phyloP scores from a whole-genome alignment of 1,140 invertebrate species.

The Babylonia areolata region DNA sequence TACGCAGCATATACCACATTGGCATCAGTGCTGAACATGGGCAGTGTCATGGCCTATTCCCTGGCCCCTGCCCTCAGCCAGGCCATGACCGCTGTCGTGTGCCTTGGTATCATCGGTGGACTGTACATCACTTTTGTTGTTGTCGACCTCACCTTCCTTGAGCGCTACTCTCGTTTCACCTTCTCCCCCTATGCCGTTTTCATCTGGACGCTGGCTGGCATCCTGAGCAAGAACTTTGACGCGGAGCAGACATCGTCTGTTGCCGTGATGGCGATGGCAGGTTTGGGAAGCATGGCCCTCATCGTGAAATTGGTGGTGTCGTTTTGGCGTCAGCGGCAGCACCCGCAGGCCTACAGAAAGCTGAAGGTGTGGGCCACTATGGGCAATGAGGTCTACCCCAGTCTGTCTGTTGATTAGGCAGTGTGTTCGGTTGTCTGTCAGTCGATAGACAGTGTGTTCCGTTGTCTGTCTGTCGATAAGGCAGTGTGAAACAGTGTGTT shows the following conservation, averaged over 20 bases:
- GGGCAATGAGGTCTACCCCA: not conserved
- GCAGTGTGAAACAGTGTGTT: too few species aligned
- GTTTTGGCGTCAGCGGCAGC: not conserved
- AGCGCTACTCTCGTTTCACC: slow-evolving; percentile 66
- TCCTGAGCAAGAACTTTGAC: slow-evolving; percentile 56
- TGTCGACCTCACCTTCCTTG: slow-evolving; percentile 62
- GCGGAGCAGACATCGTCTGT: slow-evolving; percentile 35
- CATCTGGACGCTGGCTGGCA: slow-evolving; percentile 61
- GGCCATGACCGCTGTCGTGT: slow-evolving; percentile 48
- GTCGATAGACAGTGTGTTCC: too few species aligned
- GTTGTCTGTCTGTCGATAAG: too few species aligned
- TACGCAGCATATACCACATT: slow-evolving; percentile 71
- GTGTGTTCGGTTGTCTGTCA: too few species aligned
- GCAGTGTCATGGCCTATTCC: slow-evolving; percentile 60
- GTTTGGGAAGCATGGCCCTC: not conserved
- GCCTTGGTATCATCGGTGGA: slow-evolving; percentile 50
- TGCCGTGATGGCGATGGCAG: slow-evolving; percentile 42
- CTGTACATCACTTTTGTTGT: slow-evolving; percentile 57
- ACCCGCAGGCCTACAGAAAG: not conserved
- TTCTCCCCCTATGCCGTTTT: slow-evolving; percentile 66
- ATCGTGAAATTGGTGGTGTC: not conserved
- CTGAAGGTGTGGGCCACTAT: not conserved
- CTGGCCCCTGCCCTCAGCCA: slow-evolving; percentile 40
- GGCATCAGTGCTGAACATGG: slow-evolving; percentile 69
- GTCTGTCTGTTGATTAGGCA: not conserved